These are phyloP conservation scores for Tragelaphus buxtoni DNA, from an alignment of 2,113 vertebrate species.

Conservation along the genomic window DNA sequence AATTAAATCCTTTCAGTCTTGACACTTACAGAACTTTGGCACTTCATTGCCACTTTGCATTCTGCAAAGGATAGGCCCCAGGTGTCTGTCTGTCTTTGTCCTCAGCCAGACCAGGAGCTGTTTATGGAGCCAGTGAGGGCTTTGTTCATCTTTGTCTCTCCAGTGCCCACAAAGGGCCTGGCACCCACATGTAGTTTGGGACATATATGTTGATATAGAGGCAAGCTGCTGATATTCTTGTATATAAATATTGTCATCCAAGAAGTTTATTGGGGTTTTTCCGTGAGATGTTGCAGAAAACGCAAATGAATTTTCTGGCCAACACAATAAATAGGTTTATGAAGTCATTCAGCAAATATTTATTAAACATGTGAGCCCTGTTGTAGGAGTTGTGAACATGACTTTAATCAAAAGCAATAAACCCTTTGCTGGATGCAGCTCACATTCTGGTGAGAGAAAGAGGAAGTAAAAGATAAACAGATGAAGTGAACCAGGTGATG, in stretches of 20 bases:
- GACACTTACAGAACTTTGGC: fast-evolving
- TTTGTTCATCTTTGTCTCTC: neutral
- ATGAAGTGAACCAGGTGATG: fast-evolving
- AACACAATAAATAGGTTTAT: neutral
- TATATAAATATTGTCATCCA: neutral
- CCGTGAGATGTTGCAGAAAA: neutral
- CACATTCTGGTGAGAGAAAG: fast-evolving
- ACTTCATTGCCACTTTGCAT: neutral
- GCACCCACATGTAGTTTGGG: neutral
- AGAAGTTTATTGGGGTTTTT: neutral
- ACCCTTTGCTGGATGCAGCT: no score
- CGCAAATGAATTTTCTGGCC: neutral
- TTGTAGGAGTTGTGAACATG: neutral
- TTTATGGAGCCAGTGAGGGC: no score
- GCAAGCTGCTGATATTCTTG: neutral
- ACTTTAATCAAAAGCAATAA: neutral
- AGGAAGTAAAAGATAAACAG: neutral
- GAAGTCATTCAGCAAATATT: neutral
- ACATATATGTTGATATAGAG: neutral
- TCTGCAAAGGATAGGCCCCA: fast-evolving
- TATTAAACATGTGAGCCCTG: neutral
- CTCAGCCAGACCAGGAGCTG: neutral
- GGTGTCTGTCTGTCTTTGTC: neutral
- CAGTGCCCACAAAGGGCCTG: neutral
- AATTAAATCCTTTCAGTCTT: neutral